These are phyloP conservation scores for Mellilla xanthometata DNA, from an alignment of 2,888 invertebrate species.

Conservation along the genomic window DNA sequence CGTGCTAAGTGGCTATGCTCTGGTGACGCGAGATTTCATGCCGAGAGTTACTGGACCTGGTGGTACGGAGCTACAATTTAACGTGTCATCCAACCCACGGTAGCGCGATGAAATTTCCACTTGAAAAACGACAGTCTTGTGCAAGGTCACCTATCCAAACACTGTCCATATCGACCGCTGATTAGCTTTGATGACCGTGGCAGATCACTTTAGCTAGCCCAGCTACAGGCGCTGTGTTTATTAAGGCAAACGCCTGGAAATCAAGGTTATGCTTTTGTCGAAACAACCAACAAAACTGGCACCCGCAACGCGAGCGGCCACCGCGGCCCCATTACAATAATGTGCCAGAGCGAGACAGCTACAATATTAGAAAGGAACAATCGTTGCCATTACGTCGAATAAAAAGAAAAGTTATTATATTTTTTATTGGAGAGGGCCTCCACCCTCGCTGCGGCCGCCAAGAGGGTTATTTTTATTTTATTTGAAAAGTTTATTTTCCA, in stretches of 20 bases:
- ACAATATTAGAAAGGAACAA: slow-evolving; percentile 74
- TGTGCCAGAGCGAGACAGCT: slow-evolving; percentile 66
- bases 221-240: too few relatives aligned
- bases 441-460: slow-evolving; percentile 74
- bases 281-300: slow-evolving; percentile 11
- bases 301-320: slow-evolving; percentile 22
- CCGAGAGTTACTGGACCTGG: too few relatives aligned
- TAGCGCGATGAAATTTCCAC: too few relatives aligned
- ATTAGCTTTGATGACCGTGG: too few relatives aligned
- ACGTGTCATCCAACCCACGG: too few relatives aligned
- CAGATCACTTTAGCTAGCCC: too few relatives aligned
- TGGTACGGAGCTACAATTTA: too few relatives aligned
- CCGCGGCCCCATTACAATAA: slow-evolving; percentile 70
- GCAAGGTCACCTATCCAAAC: too few relatives aligned
- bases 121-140: too few relatives aligned
- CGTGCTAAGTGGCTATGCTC: too few relatives aligned
- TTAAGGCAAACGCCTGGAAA: neutral
- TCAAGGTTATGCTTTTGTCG: neutral
- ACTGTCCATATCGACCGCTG: too few relatives aligned
- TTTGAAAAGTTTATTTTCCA: slow-evolving; percentile 82
- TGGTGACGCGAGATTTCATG: too few relatives aligned
- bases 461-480: slow-evolving; percentile 83
- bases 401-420: slow-evolving; percentile 83
- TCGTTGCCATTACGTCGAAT: slow-evolving; percentile 80
- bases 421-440: slow-evolving; percentile 80